Evolutionary conservation across 2,113 vertebrate genomes (phyloP).

Genomic region (Lipotes vexillifer): DNA sequence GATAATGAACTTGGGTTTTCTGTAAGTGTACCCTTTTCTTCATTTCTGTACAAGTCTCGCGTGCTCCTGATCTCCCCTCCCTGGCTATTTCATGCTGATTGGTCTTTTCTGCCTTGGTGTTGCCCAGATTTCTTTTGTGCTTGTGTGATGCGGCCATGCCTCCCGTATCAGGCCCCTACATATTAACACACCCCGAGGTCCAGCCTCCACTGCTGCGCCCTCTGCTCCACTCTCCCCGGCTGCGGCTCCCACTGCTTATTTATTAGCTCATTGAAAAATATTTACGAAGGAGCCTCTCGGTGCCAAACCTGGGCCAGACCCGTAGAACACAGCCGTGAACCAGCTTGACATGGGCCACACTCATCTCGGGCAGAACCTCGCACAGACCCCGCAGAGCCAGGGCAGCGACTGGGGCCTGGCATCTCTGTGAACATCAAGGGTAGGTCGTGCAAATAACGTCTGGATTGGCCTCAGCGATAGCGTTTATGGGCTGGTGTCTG

Average conservation of each 20-base stretch:
- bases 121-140: neutral
- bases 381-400: rapidly evolving
- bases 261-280: neutral
- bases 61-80: neutral
- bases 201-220: rapidly evolving
- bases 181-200: neutral
- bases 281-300: neutral
- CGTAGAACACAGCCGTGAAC: rapidly evolving
- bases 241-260: rapidly evolving
- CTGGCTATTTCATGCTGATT: neutral
- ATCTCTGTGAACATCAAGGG: rapidly evolving
- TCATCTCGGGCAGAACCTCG: rapidly evolving
- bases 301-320: neutral
- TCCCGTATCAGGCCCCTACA: rapidly evolving
- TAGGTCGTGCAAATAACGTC: rapidly evolving
- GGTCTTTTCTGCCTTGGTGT: neutral
- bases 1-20: neutral
- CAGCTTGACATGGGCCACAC: rapidly evolving
- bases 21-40: neutral
- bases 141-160: neutral
- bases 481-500: rapidly evolving
- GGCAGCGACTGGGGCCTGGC: rapidly evolving
- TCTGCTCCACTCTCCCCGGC: rapidly evolving
- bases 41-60: neutral
- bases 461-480: rapidly evolving